phyloP scores from a whole-genome alignment of 2,888 invertebrate species.

The Watsonalla binaria region DNA sequence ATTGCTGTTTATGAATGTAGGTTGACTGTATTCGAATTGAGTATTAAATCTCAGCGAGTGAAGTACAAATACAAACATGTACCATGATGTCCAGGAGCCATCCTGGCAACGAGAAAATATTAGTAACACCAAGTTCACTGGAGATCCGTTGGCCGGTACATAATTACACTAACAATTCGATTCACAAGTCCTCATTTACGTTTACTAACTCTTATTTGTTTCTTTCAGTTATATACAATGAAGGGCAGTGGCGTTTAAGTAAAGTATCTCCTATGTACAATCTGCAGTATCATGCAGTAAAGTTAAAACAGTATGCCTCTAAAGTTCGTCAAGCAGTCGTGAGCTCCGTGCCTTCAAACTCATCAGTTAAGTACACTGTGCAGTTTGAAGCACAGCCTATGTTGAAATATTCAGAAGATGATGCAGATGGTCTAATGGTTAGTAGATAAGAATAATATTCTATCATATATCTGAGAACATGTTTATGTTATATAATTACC shows the following conservation, averaged over 20 bases:
- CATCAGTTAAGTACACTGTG: constrained; percentile 48
- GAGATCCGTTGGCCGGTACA: constrained; percentile 42
- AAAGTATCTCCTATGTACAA: constrained; percentile 62
- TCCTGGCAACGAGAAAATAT: constrained; percentile 21
- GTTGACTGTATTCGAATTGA: no score
- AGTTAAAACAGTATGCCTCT: constrained; percentile 62
- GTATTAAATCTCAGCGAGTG: background rate
- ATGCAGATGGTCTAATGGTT: constrained; percentile 57
- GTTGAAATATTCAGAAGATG: constrained; percentile 58
- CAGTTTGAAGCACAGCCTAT: constrained; percentile 45
- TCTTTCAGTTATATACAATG: constrained; percentile 61
- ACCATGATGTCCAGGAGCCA: constrained; percentile 14
- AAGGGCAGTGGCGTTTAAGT: constrained; percentile 56
- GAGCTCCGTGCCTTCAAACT: constrained; percentile 36
- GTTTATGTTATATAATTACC: no score
- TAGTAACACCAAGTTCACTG: constrained; percentile 13
- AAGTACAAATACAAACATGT: constrained; percentile 12
- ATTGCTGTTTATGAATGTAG: no score
- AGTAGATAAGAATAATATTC: background rate
- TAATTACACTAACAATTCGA: background rate
- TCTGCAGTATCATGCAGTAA: constrained; percentile 48
- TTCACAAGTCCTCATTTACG: background rate
- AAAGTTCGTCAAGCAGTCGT: constrained; percentile 60
- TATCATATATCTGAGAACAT: background rate
- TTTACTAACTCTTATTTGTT: background rate